These are phyloP conservation scores for Melanaphis sacchari DNA, from an alignment of 1,140 invertebrate genomes.

Conservation along the genomic window DNA sequence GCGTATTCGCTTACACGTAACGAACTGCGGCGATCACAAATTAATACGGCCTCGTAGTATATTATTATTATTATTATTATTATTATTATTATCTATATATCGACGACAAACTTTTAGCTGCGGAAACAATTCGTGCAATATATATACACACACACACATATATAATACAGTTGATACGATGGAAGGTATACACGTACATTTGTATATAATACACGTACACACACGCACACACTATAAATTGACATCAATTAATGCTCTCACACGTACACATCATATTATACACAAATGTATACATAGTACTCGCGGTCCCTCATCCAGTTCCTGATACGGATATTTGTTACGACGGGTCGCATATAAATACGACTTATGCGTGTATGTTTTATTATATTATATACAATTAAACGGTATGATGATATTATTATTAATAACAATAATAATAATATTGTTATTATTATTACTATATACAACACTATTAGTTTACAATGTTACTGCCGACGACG, in stretches of 20 bases:
- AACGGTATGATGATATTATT: background rate
- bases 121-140: background rate
- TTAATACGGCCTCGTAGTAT: conserved; percentile 11
- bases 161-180: background rate
- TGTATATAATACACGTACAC: background rate
- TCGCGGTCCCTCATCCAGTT: background rate
- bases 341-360: background rate
- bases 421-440: background rate
- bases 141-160: background rate
- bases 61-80: conserved; percentile 1
- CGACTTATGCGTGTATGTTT: background rate
- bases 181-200: background rate
- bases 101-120: background rate
- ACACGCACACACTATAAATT: conserved; percentile 33
- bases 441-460: background rate
- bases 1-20: background rate
- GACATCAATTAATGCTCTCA: conserved; percentile 53
- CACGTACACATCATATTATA: conserved; percentile 12
- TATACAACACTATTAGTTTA: background rate
- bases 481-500: conserved; percentile 31
- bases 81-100: background rate
- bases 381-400: conserved; percentile 41
- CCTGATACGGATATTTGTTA: background rate
- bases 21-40: background rate
- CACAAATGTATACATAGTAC: background rate